These are phyloP conservation scores for Embidobia sp. DNA, from an alignment of 2,888 invertebrate genomes.

Conservation along the genomic window DNA sequence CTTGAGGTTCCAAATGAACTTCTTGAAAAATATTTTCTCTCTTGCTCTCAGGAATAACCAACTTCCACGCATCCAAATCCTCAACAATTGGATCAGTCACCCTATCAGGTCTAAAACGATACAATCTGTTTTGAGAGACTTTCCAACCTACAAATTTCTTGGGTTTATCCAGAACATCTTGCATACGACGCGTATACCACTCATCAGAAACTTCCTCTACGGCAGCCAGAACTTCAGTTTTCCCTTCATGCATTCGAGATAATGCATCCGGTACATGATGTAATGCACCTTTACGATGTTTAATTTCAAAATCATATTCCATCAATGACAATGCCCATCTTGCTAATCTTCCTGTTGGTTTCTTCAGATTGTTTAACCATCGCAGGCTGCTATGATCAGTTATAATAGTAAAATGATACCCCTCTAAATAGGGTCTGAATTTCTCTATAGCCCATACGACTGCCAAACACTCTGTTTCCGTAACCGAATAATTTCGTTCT, in stretches of 20 bases:
- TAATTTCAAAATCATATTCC: not conserved
- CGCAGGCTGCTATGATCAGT: no score
- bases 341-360: not conserved
- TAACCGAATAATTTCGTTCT: no score
- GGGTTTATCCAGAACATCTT: not conserved
- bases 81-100: not conserved
- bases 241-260: not conserved
- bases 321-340: not conserved
- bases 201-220: not conserved
- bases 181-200: not conserved
- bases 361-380: no score
- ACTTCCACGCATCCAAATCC: no score
- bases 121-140: not conserved
- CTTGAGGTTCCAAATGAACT: conserved; percentile 5
- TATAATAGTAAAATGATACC: no score
- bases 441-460: not conserved
- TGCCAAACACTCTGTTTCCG: no score
- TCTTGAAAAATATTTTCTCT: conserved; percentile 11
- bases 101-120: conserved; percentile 3
- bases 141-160: conserved; percentile 1
- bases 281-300: not conserved
- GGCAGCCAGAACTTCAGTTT: no score
- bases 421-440: not conserved
- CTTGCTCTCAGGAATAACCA: conserved; percentile 32
- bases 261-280: conserved; percentile 14